Conservation (phyloP, 1,140 invertebrate species). For the Goniozus legneri region DNA sequence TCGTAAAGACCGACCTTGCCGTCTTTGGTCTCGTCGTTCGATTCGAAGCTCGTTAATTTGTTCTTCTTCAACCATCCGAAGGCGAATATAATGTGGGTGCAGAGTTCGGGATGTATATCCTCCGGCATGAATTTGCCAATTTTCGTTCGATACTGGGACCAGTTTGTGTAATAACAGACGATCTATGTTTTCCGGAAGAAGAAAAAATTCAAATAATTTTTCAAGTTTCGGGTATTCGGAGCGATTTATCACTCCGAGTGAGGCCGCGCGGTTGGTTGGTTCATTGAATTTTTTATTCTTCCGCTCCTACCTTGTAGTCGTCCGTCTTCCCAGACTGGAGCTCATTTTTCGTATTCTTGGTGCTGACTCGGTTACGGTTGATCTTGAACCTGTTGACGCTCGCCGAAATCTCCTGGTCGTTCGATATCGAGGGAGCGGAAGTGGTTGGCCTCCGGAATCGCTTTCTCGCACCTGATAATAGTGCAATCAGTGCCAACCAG, state of each 20-base stretch:
- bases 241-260: too few relatives aligned
- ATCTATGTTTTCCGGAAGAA: too few relatives aligned
- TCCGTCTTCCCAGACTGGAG: constrained; percentile 56
- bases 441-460: constrained; percentile 56
- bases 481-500: too few relatives aligned
- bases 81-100: constrained; percentile 93
- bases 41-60: constrained; percentile 85
- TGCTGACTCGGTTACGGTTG: constrained; percentile 58
- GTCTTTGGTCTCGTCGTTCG: constrained; percentile 89
- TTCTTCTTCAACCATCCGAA: constrained; percentile 97
- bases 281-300: neutral
- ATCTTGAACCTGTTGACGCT: constrained; percentile 68
- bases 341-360: constrained; percentile 58
- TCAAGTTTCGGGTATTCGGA: too few relatives aligned
- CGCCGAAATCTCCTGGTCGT: constrained; percentile 64
- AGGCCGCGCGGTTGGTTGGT: too few relatives aligned
- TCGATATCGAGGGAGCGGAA: constrained; percentile 43
- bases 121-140: constrained; percentile 91
- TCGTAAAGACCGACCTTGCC: constrained; percentile 88
- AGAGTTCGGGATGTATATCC: constrained; percentile 91
- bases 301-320: constrained; percentile 55
- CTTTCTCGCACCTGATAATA: constrained; percentile 50
- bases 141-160: constrained; percentile 93
- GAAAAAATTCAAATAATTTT: too few relatives aligned
- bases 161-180: constrained; percentile 96